Conservation (phyloP, 2,113 vertebrate species). For the Periophthalmus modestus region DNA sequence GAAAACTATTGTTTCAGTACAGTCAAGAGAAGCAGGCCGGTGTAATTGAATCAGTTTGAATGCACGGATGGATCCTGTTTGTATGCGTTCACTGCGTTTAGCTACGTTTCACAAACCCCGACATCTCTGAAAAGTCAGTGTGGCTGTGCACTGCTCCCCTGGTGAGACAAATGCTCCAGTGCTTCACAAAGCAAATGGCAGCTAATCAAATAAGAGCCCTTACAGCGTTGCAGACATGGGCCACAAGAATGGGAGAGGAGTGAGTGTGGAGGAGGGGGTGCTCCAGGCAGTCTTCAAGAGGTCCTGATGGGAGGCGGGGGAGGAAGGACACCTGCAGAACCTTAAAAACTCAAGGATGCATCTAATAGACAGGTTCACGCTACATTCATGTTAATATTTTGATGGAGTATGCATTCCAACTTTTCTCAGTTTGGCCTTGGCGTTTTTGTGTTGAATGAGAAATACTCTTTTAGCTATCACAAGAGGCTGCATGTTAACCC, state of each 20-base stretch:
- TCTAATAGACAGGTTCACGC: background rate
- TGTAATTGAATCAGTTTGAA: background rate
- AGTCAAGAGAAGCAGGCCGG: constrained; percentile 10
- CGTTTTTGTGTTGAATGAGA: constrained; percentile 8
- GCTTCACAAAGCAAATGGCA: constrained; percentile 71
- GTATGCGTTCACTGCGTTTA: constrained; percentile 18
- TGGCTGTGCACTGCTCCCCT: constrained; percentile 42
- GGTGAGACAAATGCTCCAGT: constrained; percentile 59
- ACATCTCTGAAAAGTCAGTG: constrained; percentile 40
- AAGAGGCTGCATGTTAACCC: background rate
- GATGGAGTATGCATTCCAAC: background rate
- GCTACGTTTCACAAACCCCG: constrained; percentile 23
- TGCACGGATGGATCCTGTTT: constrained; percentile 24
- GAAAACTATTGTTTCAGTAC: constrained; percentile 5
- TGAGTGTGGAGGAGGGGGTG: constrained; percentile 39
- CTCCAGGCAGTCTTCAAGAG: constrained; percentile 61
- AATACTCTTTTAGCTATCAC: constrained; percentile 1
- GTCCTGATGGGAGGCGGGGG: constrained; percentile 52
- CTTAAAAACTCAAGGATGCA: constrained; percentile 23
- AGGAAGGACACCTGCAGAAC: constrained; percentile 49
- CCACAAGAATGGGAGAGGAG: constrained; percentile 50
- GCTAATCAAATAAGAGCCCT: constrained; percentile 74
- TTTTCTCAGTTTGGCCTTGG: constrained; percentile 15
- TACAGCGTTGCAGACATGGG: constrained; percentile 51
- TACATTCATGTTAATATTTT: constrained; percentile 9